Evolutionary conservation across 92 coral and sea anemone genomes (phyloP), one percentile per base, ranked within the genome.

Genomic region (Epizoanthus fatuus): DNA sequence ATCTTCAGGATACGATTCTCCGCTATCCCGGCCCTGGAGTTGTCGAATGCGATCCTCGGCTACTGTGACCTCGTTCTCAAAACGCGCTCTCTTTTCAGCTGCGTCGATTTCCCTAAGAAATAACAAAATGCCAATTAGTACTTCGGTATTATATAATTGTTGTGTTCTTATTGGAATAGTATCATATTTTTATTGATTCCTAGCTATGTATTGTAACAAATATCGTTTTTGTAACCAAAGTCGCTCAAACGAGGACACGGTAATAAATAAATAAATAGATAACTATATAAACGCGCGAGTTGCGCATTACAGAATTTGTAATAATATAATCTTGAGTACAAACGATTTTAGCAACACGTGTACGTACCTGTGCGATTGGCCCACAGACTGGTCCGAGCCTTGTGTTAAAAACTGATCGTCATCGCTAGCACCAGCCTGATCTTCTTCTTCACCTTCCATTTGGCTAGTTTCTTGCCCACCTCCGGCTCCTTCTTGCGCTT

Each of bases 1-100:
- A 59, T 73, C 79, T 73, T 73, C 79, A 73, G 79, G 79, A 73
- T 73, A 73, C 79, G 60, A 73, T 0, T 73, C 8, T 73, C 79
- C 79, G 79, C 79, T 73, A 73, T 73, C 79, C 79, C 79, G 79
- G 2, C 79, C 79, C 62, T 73, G 79, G 79, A 73, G 79, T 73
- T 59, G 79, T 7, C 79, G 79, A 73, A 73, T 73, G 79, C 79
- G 79, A 5, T 73, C 79, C 79, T 73, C 79, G 60, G 79, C 79
- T 73, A 59, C 79, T 60, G 39, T 73, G 79, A 73, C 79, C 15
- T 73, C 79, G 60, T 59, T 60, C 60, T 73, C 79, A 73, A 73
- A 73, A 59, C 79, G 79, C 79, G 79, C 79, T 73, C 79, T 73
- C 60, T 73, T 73, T 47, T 73, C 79, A 59, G 79, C 79, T 73